A percentile compares a stretch with the other conserved stretches of the same genome.
Evolutionary conservation across 2,113 vertebrate species (phyloP).

Genomic region (Turnix velox): DNA sequence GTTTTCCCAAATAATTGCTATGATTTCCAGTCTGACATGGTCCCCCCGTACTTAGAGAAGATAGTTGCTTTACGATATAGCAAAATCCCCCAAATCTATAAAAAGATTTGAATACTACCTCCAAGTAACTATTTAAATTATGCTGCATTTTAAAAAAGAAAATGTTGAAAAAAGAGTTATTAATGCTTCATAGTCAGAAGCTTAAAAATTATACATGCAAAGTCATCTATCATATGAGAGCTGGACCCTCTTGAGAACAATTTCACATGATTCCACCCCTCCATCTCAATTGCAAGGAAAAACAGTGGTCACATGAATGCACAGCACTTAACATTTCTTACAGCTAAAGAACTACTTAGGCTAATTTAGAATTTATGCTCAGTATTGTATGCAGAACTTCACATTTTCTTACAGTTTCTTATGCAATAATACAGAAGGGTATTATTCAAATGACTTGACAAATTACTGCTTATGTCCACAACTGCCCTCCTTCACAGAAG

Average conservation of each 20-base stretch:
- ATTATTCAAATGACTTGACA: not conserved
- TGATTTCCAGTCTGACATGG: not conserved
- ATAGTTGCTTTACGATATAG: not conserved
- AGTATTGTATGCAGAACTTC: not conserved
- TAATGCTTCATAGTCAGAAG: not conserved
- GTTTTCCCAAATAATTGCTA: not conserved
- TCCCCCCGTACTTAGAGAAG: not conserved
- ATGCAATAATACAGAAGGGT: not conserved
- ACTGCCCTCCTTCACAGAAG: not conserved
- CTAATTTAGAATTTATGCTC: not conserved
- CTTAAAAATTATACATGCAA: not conserved
- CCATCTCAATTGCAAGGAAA: not conserved
- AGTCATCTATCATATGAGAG: not conserved
- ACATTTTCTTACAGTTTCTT: not conserved
- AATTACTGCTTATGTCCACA: not conserved
- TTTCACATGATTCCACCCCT: not conserved
- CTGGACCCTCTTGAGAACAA: not conserved
- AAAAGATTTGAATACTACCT: not conserved
- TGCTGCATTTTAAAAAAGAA: not conserved
- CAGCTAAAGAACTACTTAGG: not conserved
- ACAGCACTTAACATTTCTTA: not conserved
- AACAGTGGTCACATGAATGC: not conserved
- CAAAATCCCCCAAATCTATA: not conserved
- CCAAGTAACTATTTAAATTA: not conserved
- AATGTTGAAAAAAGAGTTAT: not conserved